Evolutionary conservation across 2,888 invertebrate species (phyloP), one percentile per base, ranked within the genome.

Genomic region (Zygogramma bicolorata): DNA sequence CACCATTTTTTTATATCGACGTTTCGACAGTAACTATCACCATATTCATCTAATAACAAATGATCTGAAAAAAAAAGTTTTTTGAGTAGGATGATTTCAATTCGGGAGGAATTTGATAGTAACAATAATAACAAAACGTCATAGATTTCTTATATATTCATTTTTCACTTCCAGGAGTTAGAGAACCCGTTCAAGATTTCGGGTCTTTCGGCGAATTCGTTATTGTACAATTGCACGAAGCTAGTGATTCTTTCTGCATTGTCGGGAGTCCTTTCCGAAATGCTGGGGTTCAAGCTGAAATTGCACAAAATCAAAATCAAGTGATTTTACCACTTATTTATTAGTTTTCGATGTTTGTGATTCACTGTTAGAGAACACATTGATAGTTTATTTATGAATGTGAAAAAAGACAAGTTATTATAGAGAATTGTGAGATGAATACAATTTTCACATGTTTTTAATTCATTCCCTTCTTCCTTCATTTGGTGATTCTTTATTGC

Each of bases 111-210:
- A 38, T 38, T 4, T 38, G 38, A 38, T 13, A 38, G n/a, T 38
- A n/a, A 38, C 5, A n/a, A n/a, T 7, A 13, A 38, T 38, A n/a
- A 38, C 10, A 4, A 38, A 38, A 38, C 3, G 2, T 38, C 4
- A 38, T 38, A 13, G 13, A 38, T 2, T 4, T 38, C n/a, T 4
- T 38, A 0, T 10, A n/a, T 13, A 31, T 22, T 25, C 25, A 49
- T 58, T 2, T 27, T 77, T 77, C 73, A 77, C 82, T 89, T 89
- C 15, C 88, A 96, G 95, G 98, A 98, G 88, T 88, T 98, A 84
- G 98, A 98, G 86, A 95, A 96, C 82, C 98, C 98, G 0, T 98
- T 98, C 89, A 97, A 97, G 89, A 97, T 98, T 86, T 97, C 97
- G 8, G 97, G 97, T 53, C 90, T 98, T 80, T 97, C 97, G 77